Conservation (phyloP, 2,113 vertebrate species). For the Menidia beryllina region DNA sequence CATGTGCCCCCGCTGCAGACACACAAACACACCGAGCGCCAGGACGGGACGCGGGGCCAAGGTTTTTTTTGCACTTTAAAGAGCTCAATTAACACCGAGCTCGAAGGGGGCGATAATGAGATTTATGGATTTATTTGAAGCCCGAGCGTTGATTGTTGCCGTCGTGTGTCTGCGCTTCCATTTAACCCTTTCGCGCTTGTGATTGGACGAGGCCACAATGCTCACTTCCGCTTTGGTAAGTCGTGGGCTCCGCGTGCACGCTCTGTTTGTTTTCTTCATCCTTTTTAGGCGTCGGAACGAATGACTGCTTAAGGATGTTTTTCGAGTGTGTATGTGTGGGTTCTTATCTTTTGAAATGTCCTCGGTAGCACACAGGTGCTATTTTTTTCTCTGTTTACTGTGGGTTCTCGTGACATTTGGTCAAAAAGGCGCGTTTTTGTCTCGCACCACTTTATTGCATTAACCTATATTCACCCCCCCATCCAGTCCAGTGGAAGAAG, state of each 20-base stretch:
- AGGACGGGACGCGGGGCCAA: not conserved
- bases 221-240: constrained; percentile 66
- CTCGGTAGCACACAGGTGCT: too few relatives aligned
- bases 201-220: constrained; percentile 60
- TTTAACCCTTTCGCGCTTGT: constrained; percentile 65
- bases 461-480: not conserved
- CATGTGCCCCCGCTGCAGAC: constrained; percentile 73
- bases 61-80: not conserved
- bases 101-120: not conserved
- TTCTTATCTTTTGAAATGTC: not conserved
- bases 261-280: constrained; percentile 2
- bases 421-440: not conserved
- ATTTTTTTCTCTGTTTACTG: not conserved
- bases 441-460: not conserved
- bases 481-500: not conserved
- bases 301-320: not conserved
- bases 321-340: not conserved
- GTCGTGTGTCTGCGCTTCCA: constrained; percentile 9
- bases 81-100: too few relatives aligned
- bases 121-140: not conserved
- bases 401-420: not conserved
- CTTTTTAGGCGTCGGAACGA: not conserved
- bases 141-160: not conserved
- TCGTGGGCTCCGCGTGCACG: not conserved
- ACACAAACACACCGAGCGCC: not conserved